phyloP scores from a whole-genome alignment of 1,140 invertebrate genomes.

The Ceratosolen fusciceps region DNA sequence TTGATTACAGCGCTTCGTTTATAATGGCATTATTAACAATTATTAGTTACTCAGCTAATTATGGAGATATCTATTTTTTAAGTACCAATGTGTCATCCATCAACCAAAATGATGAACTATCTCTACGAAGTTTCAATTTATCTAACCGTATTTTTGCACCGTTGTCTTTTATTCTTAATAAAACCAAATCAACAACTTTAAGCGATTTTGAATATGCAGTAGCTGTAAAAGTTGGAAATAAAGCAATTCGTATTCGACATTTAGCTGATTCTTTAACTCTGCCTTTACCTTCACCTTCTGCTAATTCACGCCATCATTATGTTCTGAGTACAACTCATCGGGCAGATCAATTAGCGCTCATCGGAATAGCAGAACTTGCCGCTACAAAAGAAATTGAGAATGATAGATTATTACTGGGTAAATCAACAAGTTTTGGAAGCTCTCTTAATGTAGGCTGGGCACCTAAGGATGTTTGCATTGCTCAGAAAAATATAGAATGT shows the following conservation, averaged over 20 bases:
- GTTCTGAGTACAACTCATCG: conserved; percentile 75
- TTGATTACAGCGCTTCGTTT: conserved; percentile 65
- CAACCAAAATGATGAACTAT: not conserved
- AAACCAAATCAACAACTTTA: conserved; percentile 54
- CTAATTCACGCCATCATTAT: conserved; percentile 79
- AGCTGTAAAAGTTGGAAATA: conserved; percentile 72
- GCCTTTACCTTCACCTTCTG: conserved; percentile 72
- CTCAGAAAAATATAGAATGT: conserved; percentile 56
- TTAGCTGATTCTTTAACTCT: conserved; percentile 71
- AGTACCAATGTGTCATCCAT: not conserved
- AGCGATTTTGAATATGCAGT: conserved; percentile 58
- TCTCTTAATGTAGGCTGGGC: conserved; percentile 73
- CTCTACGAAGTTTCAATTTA: no score
- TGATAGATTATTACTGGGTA: conserved; percentile 54
- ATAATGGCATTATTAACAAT: conserved; percentile 71
- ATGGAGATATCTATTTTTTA: conserved; percentile 38
- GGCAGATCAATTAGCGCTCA: conserved; percentile 74
- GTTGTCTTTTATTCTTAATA: not conserved
- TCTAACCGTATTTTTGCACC: not conserved
- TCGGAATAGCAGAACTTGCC: conserved; percentile 77
- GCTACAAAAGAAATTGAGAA: conserved; percentile 75
- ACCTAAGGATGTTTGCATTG: conserved; percentile 61
- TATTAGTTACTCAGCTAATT: conserved; percentile 71
- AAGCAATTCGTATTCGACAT: conserved; percentile 72
- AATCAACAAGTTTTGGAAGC: conserved; percentile 60